These are phyloP conservation scores for Strigops habroptila DNA, from an alignment of 2,113 vertebrate species.

Conservation along the genomic window DNA sequence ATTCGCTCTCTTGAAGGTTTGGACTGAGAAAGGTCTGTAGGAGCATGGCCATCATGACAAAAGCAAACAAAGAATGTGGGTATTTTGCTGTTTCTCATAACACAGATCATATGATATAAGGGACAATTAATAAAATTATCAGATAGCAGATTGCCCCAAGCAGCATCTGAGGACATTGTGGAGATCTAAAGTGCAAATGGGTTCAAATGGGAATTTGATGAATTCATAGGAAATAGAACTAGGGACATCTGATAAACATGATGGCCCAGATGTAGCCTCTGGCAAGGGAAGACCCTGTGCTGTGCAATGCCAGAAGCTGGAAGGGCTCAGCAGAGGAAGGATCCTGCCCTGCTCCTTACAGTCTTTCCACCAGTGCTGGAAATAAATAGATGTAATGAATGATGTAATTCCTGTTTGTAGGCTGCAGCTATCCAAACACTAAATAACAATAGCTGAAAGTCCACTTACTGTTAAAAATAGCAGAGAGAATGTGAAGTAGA, in stretches of 20 bases:
- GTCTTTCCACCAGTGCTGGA: neutral
- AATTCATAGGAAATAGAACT: neutral
- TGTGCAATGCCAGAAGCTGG: neutral
- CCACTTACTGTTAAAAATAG: neutral
- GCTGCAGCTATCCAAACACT: neutral
- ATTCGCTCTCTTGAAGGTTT: neutral
- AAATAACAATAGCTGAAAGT: neutral
- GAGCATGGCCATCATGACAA: neutral
- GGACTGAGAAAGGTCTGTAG: neutral
- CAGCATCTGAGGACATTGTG: neutral
- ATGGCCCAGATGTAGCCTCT: neutral
- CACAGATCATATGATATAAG: neutral
- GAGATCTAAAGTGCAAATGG: neutral
- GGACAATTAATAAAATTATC: neutral
- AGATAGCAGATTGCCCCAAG: neutral
- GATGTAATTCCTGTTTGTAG: neutral
- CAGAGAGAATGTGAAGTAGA: constrained; percentile 16
- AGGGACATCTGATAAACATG: neutral
- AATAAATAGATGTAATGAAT: neutral
- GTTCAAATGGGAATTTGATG: neutral
- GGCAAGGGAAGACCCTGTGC: neutral
- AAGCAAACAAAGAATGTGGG: neutral
- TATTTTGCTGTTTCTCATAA: neutral
- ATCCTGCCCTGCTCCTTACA: neutral
- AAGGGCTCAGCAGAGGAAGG: neutral